Conservation (phyloP, 2,113 vertebrate genomes). For the Fregetta grallaria region DNA sequence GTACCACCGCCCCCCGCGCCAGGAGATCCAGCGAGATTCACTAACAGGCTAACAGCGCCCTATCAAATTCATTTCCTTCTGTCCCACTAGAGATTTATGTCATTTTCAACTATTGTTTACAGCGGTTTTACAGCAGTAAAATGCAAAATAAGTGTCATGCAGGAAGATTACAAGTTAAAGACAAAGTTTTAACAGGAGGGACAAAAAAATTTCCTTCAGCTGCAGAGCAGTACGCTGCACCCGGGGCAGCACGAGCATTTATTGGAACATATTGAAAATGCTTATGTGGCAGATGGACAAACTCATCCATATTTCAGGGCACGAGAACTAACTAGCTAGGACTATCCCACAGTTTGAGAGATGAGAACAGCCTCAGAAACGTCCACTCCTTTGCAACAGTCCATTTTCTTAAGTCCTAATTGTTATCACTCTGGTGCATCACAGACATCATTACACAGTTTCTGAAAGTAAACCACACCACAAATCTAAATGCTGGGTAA, state of each 20-base stretch:
- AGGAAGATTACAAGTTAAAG: neutral
- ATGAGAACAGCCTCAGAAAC: neutral
- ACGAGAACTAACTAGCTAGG: neutral
- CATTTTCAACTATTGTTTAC: neutral
- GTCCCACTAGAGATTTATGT: neutral
- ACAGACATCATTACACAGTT: neutral
- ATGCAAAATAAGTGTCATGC: neutral
- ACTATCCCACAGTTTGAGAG: neutral
- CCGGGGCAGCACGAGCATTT: neutral
- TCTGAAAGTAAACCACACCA: neutral
- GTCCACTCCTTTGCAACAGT: neutral
- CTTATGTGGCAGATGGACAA: neutral
- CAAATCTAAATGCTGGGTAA: neutral
- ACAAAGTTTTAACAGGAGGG: neutral
- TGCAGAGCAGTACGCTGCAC: neutral
- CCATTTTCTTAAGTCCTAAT: neutral
- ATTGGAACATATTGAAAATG: slow-evolving; percentile 40
- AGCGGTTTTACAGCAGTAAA: neutral
- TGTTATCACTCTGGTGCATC: neutral
- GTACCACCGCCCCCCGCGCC: accelerated
- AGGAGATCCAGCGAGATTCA: accelerated
- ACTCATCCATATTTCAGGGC: neutral
- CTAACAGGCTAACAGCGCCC: neutral
- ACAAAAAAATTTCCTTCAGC: neutral
- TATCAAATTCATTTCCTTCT: neutral